Conservation (phyloP, 2,888 invertebrate species). For the Andrena camellia region DNA sequence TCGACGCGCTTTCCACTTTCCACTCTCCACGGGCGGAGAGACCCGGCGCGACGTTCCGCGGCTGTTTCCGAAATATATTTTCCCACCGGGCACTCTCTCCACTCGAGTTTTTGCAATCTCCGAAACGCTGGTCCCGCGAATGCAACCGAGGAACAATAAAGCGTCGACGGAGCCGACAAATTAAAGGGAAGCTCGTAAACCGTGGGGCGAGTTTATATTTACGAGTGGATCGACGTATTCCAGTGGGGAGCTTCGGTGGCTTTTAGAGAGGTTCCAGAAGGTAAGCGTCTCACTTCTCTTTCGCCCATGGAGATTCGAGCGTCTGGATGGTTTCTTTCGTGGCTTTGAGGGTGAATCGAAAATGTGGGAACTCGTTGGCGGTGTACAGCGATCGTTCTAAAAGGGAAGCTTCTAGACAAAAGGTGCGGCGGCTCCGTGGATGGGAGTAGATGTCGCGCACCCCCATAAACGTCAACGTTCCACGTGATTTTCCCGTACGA, state of each 20-base stretch:
- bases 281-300: not conserved
- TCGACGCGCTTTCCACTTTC: slow-evolving; percentile 20
- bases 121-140: not conserved
- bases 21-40: not conserved
- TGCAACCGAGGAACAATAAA: slow-evolving; percentile 14
- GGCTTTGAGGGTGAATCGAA: not conserved
- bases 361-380: not conserved
- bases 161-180: slow-evolving; percentile 1
- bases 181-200: slow-evolving; percentile 20
- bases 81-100: not conserved
- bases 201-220: not conserved
- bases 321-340: not conserved
- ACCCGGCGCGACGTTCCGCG: not conserved
- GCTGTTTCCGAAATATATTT: slow-evolving; percentile 9
- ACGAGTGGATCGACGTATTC: slow-evolving; percentile 14
- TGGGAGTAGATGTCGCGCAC: not conserved
- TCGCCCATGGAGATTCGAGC: not conserved
- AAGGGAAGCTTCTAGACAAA: not conserved
- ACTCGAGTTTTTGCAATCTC: slow-evolving; percentile 1
- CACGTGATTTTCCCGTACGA: slow-evolving; percentile 29
- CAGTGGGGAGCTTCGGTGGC: not conserved
- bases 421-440: not conserved
- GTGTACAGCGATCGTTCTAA: not conserved
- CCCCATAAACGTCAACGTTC: slow-evolving; percentile 21
- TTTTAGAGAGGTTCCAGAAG: not conserved